Base-by-base conservation (phyloP, 1,140 invertebrate genomes). In the Drosophila kurseongensis region DNA sequence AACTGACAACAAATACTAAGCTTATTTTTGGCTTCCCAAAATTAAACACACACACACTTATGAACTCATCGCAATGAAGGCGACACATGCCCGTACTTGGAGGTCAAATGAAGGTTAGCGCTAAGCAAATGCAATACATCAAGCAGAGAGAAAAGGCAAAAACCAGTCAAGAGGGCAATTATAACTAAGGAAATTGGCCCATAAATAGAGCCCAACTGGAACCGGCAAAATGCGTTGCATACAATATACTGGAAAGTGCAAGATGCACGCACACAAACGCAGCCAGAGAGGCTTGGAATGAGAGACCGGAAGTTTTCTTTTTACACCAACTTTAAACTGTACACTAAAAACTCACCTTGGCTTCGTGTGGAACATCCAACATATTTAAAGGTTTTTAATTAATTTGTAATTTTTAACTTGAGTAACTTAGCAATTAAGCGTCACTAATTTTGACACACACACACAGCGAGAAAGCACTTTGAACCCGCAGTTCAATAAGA, bases 331-430 rank as follows among this genome's bases (percentile, higher is more conserved):
- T 41, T 47, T 27, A 12, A 23, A 23, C 47, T 51, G 44, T 29
- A 40, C 36, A 55, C 44, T 48, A 1, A 47, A n/a, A n/a, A 18
- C 80, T 78, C 52, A 92, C 91, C 88, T 92, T 91, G 16, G 61
- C 91, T 90, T 92, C 91, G 47, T 85, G 63, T 47, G 91, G 91
- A 38, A 92, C 55, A 91, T 90, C 90, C 81, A 92, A 79, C 91
- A 92, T 91, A 69, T 74, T 91, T 44, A 40, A 6, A 45, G n/a
- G 18, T 50, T 50, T 47, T 60, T 35, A 27, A 9, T 35, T 32
- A 52, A 42, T 52, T 59, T 54, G 12, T 32, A 27, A 48, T 14
- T 58, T 16, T 10, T 52, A 38, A 40, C 18, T 62, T 35, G 10
- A 32, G n/a, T 38, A 56, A 51, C 44, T 75, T 40, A 59, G 32